Base-by-base conservation (phyloP, 2,888 invertebrate genomes). In the Lottia gigantea region DNA sequence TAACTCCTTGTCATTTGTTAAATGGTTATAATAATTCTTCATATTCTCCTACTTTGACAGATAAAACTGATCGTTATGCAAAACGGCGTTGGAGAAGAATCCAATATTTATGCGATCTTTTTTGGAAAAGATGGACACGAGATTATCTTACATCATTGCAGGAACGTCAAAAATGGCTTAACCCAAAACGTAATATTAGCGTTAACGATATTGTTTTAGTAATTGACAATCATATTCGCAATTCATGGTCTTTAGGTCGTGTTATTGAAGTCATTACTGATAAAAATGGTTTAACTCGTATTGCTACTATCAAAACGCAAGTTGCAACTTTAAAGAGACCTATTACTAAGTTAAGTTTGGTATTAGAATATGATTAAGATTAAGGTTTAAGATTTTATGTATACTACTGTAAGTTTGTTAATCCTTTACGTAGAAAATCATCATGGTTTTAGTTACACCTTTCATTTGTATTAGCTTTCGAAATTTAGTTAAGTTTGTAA, bases 1-100 rank as follows among this genome's bases (percentile, higher is more conserved):
- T 74, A n/a, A 74, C 76, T 16, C 77, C 77, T 49, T 70, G 73
- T 63, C 72, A 76, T n/a, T 55, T 77, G 26, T 67, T 77, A 12
- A n/a, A 67, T 19, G 46, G 72, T 11, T 46, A 47, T 14, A 15
- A 62, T 6, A 65, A 64, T 6, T 19, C 62, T n/a, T 23, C 15
- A 6, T 31, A 70, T 31, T 73, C 75, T 15, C 71, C 71, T 25
- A 71, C 71, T 66, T 19, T 67, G 16, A 71, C 73, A 67, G 63
- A 46, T 12, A 68, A 70, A 49, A 16, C 46, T 0, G 71, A 75
- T 62, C 67, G 47, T 31, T 75, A 75, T 46, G 14, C 19, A n/a
- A 66, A 55, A 16, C 70, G 73, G 23, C 71, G 75, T 55, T 55
- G 55, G 55, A 55, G 23, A 23, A n/a, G 23, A 55, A 23, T 55